Conservation (phyloP, 2,113 vertebrate genomes). For the Serilophus lunatus region DNA sequence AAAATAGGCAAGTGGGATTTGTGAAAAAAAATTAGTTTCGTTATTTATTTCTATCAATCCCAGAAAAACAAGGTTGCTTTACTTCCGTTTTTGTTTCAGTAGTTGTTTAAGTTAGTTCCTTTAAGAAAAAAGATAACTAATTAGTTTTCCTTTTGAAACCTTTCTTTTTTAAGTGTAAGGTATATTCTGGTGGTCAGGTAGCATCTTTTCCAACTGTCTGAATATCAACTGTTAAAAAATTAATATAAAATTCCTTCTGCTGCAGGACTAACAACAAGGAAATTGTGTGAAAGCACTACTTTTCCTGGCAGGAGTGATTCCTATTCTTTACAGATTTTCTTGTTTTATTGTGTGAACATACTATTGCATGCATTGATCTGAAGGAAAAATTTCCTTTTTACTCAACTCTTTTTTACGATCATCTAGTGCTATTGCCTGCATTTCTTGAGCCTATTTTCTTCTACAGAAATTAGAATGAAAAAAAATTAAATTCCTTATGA, state of each 20-base stretch:
- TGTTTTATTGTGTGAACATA: neutral
- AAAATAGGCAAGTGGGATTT: neutral
- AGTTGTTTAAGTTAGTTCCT: neutral
- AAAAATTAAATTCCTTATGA: neutral
- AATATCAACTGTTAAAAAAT: neutral
- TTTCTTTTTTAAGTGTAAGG: neutral
- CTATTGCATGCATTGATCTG: neutral
- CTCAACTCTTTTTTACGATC: neutral
- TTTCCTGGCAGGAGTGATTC: neutral
- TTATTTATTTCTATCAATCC: neutral
- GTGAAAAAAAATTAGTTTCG: fast-evolving
- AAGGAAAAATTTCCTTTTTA: neutral
- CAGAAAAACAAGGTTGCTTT: fast-evolving
- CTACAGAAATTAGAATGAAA: neutral
- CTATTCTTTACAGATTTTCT: neutral
- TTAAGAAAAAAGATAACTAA: neutral
- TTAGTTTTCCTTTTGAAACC: neutral
- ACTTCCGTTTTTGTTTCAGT: neutral
- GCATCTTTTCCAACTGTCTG: neutral
- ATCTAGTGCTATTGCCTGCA: neutral
- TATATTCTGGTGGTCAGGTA: neutral
- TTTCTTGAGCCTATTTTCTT: neutral
- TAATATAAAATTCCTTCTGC: neutral
- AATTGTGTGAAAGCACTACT: neutral
- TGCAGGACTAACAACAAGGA: neutral